A percentile compares a stretch with the other conserved stretches of the same genome.
phyloP scores from a whole-genome alignment of 2,888 invertebrate genomes.

The Oligia strigilis region DNA sequence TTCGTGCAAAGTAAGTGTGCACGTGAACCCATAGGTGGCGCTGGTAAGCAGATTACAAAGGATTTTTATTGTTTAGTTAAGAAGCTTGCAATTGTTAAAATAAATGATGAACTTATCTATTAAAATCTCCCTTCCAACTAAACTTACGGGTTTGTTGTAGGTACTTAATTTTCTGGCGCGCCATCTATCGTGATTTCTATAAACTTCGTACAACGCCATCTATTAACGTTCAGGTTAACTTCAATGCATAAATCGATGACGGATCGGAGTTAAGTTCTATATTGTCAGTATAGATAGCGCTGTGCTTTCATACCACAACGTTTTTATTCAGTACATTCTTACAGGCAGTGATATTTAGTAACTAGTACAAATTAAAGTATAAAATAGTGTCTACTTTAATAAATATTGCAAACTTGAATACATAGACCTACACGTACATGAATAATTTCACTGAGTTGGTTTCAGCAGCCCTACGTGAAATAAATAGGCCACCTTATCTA shows the following conservation, averaged over 20 bases:
- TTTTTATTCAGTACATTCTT: background rate
- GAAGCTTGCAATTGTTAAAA: background rate
- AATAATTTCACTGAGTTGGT: background rate
- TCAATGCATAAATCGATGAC: constrained; percentile 14
- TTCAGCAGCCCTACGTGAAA: background rate
- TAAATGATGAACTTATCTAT: background rate
- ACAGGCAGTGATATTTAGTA: too few species aligned
- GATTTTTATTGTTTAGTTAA: background rate
- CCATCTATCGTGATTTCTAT: constrained; percentile 10
- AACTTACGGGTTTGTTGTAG: background rate
- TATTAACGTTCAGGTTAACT: background rate
- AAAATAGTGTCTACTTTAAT: background rate
- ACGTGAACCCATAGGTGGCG: constrained; percentile 35
- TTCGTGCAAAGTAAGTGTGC: background rate
- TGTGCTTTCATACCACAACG: background rate
- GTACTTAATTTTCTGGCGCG: background rate
- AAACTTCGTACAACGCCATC: constrained; percentile 31
- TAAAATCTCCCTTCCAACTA: background rate
- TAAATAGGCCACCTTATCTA: background rate
- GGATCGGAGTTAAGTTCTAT: background rate
- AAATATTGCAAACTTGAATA: background rate
- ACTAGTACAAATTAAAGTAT: background rate
- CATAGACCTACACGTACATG: background rate
- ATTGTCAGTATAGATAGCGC: background rate
- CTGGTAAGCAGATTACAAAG: background rate